Evolutionary conservation across 2,113 vertebrate genomes (phyloP), one percentile per base, ranked within the genome.

Genomic region (Mugil cephalus): DNA sequence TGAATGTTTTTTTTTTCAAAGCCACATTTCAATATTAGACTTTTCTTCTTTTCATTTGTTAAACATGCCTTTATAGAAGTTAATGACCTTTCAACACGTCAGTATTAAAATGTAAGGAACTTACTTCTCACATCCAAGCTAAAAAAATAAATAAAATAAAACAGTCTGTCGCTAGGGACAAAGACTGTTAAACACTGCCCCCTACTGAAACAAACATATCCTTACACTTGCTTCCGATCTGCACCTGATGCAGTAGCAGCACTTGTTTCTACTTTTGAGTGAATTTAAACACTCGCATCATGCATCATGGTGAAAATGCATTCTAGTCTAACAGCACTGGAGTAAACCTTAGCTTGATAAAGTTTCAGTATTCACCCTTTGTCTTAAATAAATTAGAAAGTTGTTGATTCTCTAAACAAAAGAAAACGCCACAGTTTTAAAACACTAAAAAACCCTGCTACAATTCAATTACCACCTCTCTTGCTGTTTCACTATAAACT

Each of bases 181-280:
- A 78, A 45, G 24, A 50, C 52, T 83, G 62, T 73, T 47, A 67
- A 86, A 89, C 83, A 93, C 83, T 91, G 85, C 84, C 90, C 88
- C 84, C 92, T 92, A 75, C 13, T 82, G 91, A 46, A 10, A 4
- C 0, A 43, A 17, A 10, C 3, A 6, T 18, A 38, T 24, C 40
- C 2, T 73, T 67, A 80, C 88, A 86, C 3, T 43, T 78, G 15
- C 3, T 30, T 9, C 2, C 1, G 15, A 10, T 21, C 17, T 1
- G 15, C 1, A 19, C 10, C 34, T 48, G 10, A 53, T 19, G 7
- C 2, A 1, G 52, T 7, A 5, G 4, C 14, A 24, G 51, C 18
- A 1, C 18, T 3, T 30, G 24, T 30, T 30, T 30, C 24, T 30
- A 30, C 24, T 3, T 30, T 30, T 30, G 5, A 30, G 24, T 30